Percentiles rank a stretch among this genome's conserved stretches.
Evolutionary conservation across 2,797 vertebrate genomes (phyloP).

Genomic region (Limnodromus scolopaceus): DNA sequence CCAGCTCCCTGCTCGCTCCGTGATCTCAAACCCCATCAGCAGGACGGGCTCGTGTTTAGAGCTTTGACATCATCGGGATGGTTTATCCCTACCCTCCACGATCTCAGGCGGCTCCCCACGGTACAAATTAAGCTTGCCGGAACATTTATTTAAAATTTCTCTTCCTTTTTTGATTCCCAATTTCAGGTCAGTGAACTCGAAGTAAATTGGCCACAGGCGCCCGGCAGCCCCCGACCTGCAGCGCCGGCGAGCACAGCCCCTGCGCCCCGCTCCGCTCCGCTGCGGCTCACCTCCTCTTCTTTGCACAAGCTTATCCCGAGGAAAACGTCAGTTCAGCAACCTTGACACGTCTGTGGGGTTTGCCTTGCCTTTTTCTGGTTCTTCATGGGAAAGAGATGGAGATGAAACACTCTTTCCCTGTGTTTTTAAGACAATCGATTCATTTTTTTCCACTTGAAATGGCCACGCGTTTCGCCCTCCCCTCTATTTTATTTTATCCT

Average conservation of each 20-base stretch:
- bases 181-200: background rate
- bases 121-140: background rate
- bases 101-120: background rate
- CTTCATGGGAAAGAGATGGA: background rate
- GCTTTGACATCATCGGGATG: background rate
- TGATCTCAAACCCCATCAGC: background rate
- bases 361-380: background rate
- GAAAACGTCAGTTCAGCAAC: background rate
- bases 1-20: background rate
- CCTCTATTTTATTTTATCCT: background rate
- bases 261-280: background rate
- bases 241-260: background rate
- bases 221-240: background rate
- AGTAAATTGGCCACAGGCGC: background rate
- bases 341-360: background rate
- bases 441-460: background rate
- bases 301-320: background rate
- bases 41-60: background rate
- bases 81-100: background rate
- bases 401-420: background rate
- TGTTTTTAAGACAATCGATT: background rate
- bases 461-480: rapidly evolving
- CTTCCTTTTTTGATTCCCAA: background rate
- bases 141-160: background rate
- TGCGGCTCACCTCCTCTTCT: background rate